phyloP scores from a whole-genome alignment of 2,797 vertebrate species.

The Coregonus ussuriensis region DNA sequence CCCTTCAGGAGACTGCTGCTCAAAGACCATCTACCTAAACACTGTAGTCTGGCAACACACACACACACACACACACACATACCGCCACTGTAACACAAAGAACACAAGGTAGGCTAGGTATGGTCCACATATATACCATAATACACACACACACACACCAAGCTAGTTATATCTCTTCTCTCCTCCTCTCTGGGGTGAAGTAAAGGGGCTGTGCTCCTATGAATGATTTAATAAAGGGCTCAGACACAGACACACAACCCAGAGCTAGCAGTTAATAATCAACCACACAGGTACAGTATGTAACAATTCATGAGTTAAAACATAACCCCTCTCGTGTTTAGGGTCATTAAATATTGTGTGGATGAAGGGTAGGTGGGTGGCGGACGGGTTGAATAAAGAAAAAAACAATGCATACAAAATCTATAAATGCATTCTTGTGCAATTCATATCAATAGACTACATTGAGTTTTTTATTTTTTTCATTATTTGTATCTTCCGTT shows the following conservation, averaged over 20 bases:
- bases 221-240: slow-evolving; percentile 19
- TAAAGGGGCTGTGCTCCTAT: slow-evolving; percentile 44
- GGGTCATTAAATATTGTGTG: no score
- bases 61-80: no score
- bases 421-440: no score
- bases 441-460: no score
- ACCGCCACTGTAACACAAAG: not conserved
- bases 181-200: slow-evolving; percentile 10
- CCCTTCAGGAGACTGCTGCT: slow-evolving; percentile 42
- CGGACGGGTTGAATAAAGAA: no score
- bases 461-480: no score
- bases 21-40: slow-evolving; percentile 46
- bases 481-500: no score
- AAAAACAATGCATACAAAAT: no score
- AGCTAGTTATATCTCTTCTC: not conserved
- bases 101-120: not conserved
- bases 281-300: slow-evolving; percentile 42
- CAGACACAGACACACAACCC: not conserved
- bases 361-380: no score
- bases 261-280: slow-evolving; percentile 26
- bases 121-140: not conserved
- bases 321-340: no score
- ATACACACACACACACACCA: slow-evolving; percentile 5
- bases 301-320: slow-evolving; percentile 38
- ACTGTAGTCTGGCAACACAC: slow-evolving; percentile 39